Percentiles rank a stretch among this genome's conserved stretches.
Evolutionary conservation across 2,797 vertebrate genomes (phyloP).

Genomic region (Pteronotus mesoamericanus): DNA sequence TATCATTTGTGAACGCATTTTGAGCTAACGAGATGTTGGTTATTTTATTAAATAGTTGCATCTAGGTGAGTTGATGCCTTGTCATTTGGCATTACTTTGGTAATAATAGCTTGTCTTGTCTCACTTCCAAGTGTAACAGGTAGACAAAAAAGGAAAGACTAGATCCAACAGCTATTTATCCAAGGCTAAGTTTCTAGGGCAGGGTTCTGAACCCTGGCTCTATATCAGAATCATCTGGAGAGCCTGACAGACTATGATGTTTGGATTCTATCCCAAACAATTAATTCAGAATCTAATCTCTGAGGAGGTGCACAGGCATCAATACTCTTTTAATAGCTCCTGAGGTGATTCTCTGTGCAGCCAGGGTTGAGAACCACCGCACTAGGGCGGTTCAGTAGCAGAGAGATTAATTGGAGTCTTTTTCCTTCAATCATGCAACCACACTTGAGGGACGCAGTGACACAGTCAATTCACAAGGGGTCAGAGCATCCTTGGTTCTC

Average conservation of each 20-base stretch:
- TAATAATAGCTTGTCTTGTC: neutral
- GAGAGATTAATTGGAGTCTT: slow-evolving; percentile 34
- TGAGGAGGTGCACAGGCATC: neutral
- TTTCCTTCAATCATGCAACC: slow-evolving; percentile 12
- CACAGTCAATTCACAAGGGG: neutral
- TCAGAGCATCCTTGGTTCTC: slow-evolving; percentile 27
- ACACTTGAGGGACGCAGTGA: neutral
- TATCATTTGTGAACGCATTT: neutral
- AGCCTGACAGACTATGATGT: neutral
- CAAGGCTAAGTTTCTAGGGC: neutral
- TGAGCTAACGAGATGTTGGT: neutral
- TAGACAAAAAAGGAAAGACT: neutral
- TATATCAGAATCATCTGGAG: neutral
- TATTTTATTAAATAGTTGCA: slow-evolving; percentile 1
- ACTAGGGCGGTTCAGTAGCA: neutral
- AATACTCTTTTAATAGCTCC: neutral
- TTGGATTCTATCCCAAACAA: neutral
- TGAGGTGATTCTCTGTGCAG: neutral
- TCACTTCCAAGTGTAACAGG: neutral
- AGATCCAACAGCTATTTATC: neutral
- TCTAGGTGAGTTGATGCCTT: neutral
- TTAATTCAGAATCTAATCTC: slow-evolving; percentile 30
- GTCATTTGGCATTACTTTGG: neutral
- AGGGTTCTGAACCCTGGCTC: neutral
- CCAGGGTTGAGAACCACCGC: neutral